Evolutionary conservation across 2,888 invertebrate species (phyloP), one percentile per base, ranked within the genome.

Genomic region (Torymus auratus): DNA sequence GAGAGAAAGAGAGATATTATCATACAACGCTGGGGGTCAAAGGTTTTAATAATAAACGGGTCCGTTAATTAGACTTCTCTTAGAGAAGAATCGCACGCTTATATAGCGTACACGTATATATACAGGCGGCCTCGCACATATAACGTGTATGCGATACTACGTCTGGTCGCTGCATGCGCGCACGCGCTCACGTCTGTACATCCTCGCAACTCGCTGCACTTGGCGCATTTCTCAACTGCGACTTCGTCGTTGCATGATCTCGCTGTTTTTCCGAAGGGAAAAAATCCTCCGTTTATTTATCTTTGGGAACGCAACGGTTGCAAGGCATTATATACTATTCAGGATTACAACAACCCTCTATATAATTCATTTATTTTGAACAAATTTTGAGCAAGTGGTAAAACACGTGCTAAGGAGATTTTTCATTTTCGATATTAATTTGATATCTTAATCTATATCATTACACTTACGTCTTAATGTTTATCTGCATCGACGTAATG

Each of bases 21-120:
- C 81, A 81, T 74, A 78, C 77, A 78, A 78, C 74, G 73, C 73
- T 81, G 77, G 70, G 78, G 77, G 81, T 81, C 81, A 81, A 78
- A 77, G 74, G 78, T 81, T 81, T 78, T 81, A 81, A 81, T 81
- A 81, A 81, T 81, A 81, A 81, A 81, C 81, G 69, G 74, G 74
- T 81, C 81, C 77, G 78, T 81, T 81, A 78, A 81, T 78, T 81
- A 78, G 81, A 81, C 78, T 81, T 81, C 70, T 78, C 74, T 81
- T 67, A 78, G 69, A 77, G 78, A 81, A 81, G 77, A 81, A 81
- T 77, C 72, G 73, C 73, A 58, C 65, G 78, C 81, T 81, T 78
- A 60, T 41, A 67, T 60, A 65, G 58, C 56, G 61, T 69, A 56
- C 14, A 55, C 41, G 52, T 41, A 60, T 12, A 60, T 12, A 69